Base-by-base conservation (phyloP, 2,888 invertebrate species). In the Ariolimax columbianus region DNA sequence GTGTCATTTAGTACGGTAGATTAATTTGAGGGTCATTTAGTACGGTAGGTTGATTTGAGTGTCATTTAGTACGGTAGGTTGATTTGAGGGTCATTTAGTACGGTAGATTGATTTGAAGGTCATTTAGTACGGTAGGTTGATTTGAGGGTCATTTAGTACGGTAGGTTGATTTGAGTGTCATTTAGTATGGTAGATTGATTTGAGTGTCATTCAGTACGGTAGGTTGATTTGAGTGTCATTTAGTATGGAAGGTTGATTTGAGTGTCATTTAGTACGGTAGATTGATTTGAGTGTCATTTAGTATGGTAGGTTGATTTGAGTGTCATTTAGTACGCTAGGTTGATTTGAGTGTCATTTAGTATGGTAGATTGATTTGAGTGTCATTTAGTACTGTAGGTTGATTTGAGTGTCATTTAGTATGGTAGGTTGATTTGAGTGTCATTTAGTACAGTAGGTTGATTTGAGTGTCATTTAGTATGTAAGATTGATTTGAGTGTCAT, bases 121-220 rank as follows among this genome's bases (percentile, higher is more conserved):
- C 98, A 26, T 97, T 98, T 88, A 92, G 91, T 97, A 90, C 91
- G 82, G 93, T 94, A 87, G 89, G 90, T 88, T 77, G 4, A 51
- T 19, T 40, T 40, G 14, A 26, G 30, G 43, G n/a, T 73, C 43
- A 73, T 73, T 33, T 36, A 43, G 30, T n/a, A 30, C 23, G 26
- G 40, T 43, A 17, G n/a, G n/a, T n/a, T 40, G 72, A 26, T 43
- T 1, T 70, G 3, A 11, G 17, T 72, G 72, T 72, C 17, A 36
- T 26, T 63, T 4, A 63, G 11, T 19, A n/a, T 7, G 4, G 59
- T 63, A 4, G n/a, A n/a, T n/a, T 63, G 55, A 47, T 7, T 47
- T 55, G 17, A 55, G 55, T 98, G 0, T 98, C 98, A 26, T 97
- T 98, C 88, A 92, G 91, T 97, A 90, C 91, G 82, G 93, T 94